Base-by-base conservation (phyloP, 1,140 invertebrate species). In the Neodiprion lecontei region DNA sequence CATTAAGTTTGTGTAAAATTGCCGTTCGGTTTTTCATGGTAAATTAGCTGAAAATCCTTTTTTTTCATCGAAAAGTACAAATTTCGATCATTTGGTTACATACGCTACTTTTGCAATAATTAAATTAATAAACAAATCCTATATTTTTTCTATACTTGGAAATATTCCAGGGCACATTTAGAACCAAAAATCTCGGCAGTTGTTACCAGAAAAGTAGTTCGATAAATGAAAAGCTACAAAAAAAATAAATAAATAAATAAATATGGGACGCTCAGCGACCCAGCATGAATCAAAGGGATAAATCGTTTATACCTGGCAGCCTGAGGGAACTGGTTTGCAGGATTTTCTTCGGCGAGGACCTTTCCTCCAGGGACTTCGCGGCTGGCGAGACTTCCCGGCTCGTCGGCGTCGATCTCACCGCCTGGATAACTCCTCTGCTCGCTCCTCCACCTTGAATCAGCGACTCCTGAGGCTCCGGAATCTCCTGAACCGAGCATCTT, bases 401-500 rank as follows among this genome's bases (percentile, higher is more conserved):
- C 4, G 86, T 84, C 70, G 86, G 86, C 7, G 83, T 85, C n/a
- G 87, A 87, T 72, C 85, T 80, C 1, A 82, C 82, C 17, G 80
- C 76, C 73, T 84, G 83, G 8, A 84, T 82, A 7, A 84, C 76
- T 82, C 82, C 90, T 83, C 80, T 86, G 85, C 76, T 90, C 84
- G 74, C 88, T 87, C 78, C 67, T 7, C 79, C 80, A 61, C 79
- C 74, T 79, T 82, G 81, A 74, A 86, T 74, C 72, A 85, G 69
- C 67, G 80, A 77, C 61, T 88, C 82, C 75, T 84, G 88, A 82
- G 72, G 90, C 86, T 79, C 90, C 87, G 78, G 90, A 82, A 76
- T 89, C 86, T 80, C 91, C 76, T 93, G 87, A 10, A 91, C 87
- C 1, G 93, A 92, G 84, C 92, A 94, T 74, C 93, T 89, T 73